Evolutionary conservation across 2,113 vertebrate species (phyloP).

Genomic region (Pagrus major): DNA sequence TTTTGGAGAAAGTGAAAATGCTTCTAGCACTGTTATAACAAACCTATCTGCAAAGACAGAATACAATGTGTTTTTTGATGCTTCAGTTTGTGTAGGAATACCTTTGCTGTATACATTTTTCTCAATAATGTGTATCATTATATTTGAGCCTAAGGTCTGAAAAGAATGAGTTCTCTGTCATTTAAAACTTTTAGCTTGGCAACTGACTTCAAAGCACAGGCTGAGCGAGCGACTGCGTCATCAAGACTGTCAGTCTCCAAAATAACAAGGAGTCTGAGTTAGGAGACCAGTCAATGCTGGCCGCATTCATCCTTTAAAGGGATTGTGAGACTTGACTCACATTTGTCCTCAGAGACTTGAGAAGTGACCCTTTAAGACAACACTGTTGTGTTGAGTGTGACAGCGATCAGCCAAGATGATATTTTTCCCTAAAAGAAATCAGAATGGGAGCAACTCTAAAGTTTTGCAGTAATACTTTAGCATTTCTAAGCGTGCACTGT

Average conservation of each 20-base stretch:
- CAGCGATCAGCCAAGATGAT: background rate
- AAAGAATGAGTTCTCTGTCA: background rate
- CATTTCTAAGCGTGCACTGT: background rate
- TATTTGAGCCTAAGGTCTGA: background rate
- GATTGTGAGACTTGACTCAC: background rate
- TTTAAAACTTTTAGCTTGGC: background rate
- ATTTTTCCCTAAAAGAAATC: background rate
- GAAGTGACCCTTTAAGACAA: background rate
- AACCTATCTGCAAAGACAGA: background rate
- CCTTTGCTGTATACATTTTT: background rate
- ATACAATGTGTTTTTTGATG: background rate
- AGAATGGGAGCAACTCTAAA: background rate
- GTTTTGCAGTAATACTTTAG: background rate
- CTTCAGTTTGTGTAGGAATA: background rate
- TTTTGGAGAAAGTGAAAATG: background rate
- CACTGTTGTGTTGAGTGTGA: background rate
- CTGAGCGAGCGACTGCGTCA: conserved; percentile 4
- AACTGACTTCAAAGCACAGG: conserved; percentile 1
- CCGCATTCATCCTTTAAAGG: background rate
- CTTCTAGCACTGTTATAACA: background rate
- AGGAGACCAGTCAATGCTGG: background rate
- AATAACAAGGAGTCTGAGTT: conserved; percentile 9
- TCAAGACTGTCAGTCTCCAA: background rate
- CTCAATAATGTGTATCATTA: background rate
- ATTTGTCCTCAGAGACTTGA: background rate